Evolutionary conservation across 2,113 vertebrate species (phyloP).

Genomic region (Electrona antarctica): DNA sequence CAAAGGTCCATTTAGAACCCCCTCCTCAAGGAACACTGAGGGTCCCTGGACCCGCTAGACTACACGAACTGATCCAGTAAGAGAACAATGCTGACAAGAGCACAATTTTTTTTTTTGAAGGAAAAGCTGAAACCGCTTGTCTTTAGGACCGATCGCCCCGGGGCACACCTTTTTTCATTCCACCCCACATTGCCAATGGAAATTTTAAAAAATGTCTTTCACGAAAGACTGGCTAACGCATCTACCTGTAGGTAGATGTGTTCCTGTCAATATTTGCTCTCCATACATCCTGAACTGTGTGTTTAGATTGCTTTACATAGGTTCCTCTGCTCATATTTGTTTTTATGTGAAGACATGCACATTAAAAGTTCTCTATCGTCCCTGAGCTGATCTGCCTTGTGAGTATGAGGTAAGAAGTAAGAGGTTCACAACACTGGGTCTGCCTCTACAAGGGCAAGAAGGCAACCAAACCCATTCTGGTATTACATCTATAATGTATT

Average conservation of each 20-base stretch:
- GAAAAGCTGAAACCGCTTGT: too few relatives aligned
- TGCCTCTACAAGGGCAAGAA: too few relatives aligned
- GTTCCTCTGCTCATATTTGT: conserved; percentile 47
- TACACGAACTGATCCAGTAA: too few relatives aligned
- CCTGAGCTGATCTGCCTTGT: conserved; percentile 44
- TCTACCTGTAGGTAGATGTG: conserved; percentile 1
- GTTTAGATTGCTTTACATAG: conserved; percentile 43
- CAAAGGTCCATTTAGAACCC: too few relatives aligned
- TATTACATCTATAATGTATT: too few relatives aligned
- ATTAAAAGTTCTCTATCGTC: conserved; percentile 55
- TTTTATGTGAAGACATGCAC: conserved; percentile 40
- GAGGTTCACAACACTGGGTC: too few relatives aligned
- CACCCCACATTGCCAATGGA: conserved; percentile 42
- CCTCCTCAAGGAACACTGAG: too few relatives aligned
- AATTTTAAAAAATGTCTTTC: conserved; percentile 36
- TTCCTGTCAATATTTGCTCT: neutral
- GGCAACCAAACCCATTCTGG: too few relatives aligned
- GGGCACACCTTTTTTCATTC: conserved; percentile 23
- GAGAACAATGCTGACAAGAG: too few relatives aligned
- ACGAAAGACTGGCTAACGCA: conserved; percentile 9
- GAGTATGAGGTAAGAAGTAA: neutral
- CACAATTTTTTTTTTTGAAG: too few relatives aligned
- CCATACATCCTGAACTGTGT: conserved; percentile 28
- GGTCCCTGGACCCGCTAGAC: too few relatives aligned
- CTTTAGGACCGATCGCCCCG: too few relatives aligned